Conservation (phyloP, 2,888 invertebrate species). For the Trichogramma dendrolimi region DNA sequence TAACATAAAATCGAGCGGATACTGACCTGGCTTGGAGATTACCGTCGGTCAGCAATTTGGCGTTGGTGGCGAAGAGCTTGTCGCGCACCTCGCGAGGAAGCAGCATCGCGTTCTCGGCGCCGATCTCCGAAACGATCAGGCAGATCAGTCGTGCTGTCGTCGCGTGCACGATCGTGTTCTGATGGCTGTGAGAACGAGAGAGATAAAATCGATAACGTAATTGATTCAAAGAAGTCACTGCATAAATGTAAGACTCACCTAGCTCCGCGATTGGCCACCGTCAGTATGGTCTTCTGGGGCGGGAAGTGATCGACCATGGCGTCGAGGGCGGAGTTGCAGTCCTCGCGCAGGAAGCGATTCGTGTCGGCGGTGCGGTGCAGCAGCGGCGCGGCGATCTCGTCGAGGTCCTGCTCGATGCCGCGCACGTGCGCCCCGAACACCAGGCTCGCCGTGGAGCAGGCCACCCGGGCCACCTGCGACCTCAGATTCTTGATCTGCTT, state of each 20-base stretch:
- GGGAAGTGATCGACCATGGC: constrained; percentile 75
- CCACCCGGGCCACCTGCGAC: constrained; percentile 86
- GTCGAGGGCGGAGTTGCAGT: constrained; percentile 78
- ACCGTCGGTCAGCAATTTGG: constrained; percentile 80
- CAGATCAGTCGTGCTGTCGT: constrained; percentile 76
- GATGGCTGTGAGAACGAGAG: constrained; percentile 58
- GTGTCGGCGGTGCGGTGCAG: constrained; percentile 89
- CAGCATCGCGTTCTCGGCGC: constrained; percentile 68
- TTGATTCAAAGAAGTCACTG: not conserved
- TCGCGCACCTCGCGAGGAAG: constrained; percentile 75
- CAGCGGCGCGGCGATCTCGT: constrained; percentile 76
- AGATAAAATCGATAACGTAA: constrained; percentile 3
- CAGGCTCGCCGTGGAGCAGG: constrained; percentile 77
- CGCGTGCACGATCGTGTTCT: constrained; percentile 82
- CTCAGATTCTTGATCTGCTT: constrained; percentile 82
- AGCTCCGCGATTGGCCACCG: constrained; percentile 67
- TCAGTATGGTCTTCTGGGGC: constrained; percentile 63
- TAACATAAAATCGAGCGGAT: constrained; percentile 2
- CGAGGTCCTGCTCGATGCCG: constrained; percentile 63
- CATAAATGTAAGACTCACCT: constrained; percentile 44
- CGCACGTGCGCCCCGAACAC: constrained; percentile 64
- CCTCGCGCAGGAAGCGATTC: constrained; percentile 86
- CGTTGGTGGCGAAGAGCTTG: constrained; percentile 73
- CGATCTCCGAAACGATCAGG: constrained; percentile 68
- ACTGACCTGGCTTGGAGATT: constrained; percentile 75